phyloP scores from a whole-genome alignment of 2,113 vertebrate genomes.

The Rhinopomastus cyanomelas region DNA sequence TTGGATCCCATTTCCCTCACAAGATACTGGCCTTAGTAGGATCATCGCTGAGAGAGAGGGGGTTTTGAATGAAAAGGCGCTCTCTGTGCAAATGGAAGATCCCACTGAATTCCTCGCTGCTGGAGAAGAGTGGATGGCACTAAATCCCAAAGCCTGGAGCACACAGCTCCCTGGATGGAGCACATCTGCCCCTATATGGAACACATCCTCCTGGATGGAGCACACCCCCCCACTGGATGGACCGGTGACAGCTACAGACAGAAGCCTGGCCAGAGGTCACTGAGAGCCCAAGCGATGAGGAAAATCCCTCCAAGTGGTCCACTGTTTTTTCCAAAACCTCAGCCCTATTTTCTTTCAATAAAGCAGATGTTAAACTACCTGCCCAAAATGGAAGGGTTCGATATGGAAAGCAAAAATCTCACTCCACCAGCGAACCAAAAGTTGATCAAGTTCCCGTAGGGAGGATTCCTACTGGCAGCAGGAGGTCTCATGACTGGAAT shows the following conservation, averaged over 20 bases:
- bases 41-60: neutral
- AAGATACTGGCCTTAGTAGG: neutral
- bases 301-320: neutral
- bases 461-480: neutral
- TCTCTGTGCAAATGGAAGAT: neutral
- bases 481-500: neutral
- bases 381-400: neutral
- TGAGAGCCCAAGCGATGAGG: neutral
- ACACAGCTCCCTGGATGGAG: too few relatives aligned
- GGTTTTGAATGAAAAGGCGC: neutral
- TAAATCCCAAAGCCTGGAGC: neutral
- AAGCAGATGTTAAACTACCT: neutral
- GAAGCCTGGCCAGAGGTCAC: neutral
- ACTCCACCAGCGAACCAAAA: neutral
- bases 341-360: neutral
- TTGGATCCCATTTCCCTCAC: neutral
- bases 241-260: neutral
- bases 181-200: too few relatives aligned
- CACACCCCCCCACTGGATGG: too few relatives aligned
- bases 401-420: too few relatives aligned
- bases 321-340: neutral
- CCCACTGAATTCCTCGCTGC: neutral
- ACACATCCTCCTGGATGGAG: too few relatives aligned
- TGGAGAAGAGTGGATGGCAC: neutral
- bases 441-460: neutral